Evolutionary conservation across 30 jellyfish, hydroid and myxozoan species (phyloP).

Genomic region (Turritopsis dohrnii): DNA sequence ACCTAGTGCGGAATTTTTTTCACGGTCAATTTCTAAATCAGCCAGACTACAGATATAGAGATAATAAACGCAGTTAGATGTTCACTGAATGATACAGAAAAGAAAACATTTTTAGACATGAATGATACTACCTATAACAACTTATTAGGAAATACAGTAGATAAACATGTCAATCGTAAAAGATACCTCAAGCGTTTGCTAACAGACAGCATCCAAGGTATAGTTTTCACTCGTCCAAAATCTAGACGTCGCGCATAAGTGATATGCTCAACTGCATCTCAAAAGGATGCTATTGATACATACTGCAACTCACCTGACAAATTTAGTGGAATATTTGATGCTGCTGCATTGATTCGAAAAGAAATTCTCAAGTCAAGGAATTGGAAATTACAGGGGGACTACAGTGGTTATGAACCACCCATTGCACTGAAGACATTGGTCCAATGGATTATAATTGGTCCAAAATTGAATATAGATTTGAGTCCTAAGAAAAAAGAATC

Average conservation of each 20-base stretch:
- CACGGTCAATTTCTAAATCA: too few species aligned
- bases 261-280: background rate
- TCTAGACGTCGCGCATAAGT: slow-evolving; percentile 11
- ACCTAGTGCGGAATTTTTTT: too few species aligned
- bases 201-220: slow-evolving; percentile 2
- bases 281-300: background rate
- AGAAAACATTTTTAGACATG: slow-evolving; percentile 6
- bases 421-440: slow-evolving; percentile 5
- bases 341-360: slow-evolving; percentile 6
- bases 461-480: slow-evolving; percentile 2
- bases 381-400: slow-evolving; percentile 23
- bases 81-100: slow-evolving; percentile 9
- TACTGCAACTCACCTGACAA: slow-evolving; percentile 1
- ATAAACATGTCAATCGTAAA: background rate
- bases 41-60: background rate
- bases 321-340: slow-evolving; percentile 1
- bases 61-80: slow-evolving; percentile 8
- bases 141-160: background rate
- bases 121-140: background rate
- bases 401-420: slow-evolving; percentile 11
- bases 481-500: background rate
- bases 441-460: slow-evolving; percentile 23
- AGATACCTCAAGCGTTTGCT: slow-evolving; percentile 11
- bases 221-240: slow-evolving; percentile 12
- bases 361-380: background rate